phyloP scores from a whole-genome alignment of 1,140 invertebrate genomes.

The Linepithema humile region DNA sequence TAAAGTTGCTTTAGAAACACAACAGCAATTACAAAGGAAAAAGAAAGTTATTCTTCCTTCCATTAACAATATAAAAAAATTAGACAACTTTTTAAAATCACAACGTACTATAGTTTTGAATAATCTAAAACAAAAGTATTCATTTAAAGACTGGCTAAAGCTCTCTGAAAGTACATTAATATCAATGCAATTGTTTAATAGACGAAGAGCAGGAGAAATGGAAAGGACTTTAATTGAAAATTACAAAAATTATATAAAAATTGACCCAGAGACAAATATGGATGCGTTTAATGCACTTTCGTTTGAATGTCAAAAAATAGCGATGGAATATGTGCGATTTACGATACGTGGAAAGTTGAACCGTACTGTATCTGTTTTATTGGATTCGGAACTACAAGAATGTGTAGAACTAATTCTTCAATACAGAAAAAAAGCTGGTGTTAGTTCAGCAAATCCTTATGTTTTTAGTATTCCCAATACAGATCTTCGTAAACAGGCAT shows the following conservation, averaged over 20 bases:
- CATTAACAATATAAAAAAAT: not conserved
- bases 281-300: slow-evolving; percentile 2
- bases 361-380: slow-evolving; percentile 9
- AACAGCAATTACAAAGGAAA: not conserved
- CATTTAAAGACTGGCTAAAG: slow-evolving; percentile 13
- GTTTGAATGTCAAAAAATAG: not conserved
- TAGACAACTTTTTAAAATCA: not conserved
- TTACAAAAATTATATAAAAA: not conserved
- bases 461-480: not conserved
- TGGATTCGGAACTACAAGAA: not conserved
- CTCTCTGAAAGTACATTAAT: slow-evolving; percentile 43
- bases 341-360: not conserved
- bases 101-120: not conserved
- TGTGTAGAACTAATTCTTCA: slow-evolving; percentile 9
- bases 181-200: slow-evolving; percentile 53
- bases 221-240: slow-evolving; percentile 41
- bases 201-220: slow-evolving; percentile 51
- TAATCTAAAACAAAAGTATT: slow-evolving; percentile 1
- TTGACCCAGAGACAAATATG: not conserved
- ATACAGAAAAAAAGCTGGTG: not conserved
- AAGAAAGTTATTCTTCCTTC: not conserved
- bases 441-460: not conserved
- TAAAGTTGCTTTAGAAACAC: not conserved
- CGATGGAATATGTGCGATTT: not conserved
- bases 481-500: not conserved